Evolutionary conservation across 2,888 invertebrate genomes (phyloP), one percentile per base, ranked within the genome.

Genomic region (Drosophila hamatofila): DNA sequence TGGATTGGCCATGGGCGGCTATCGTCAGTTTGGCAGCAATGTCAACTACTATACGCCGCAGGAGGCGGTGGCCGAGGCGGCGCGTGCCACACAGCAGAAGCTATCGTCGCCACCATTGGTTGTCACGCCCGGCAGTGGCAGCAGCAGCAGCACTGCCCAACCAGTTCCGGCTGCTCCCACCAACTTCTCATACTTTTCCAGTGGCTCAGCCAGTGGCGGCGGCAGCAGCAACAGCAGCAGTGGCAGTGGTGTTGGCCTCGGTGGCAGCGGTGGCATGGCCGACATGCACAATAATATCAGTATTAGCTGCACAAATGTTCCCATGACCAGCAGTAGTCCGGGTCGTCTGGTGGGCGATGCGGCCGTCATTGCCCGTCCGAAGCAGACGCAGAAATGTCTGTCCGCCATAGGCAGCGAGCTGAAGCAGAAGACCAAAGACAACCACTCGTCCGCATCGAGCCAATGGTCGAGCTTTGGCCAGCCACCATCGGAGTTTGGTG

Each of bases 321-420:
- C 89, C 48, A 65, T 80, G 12, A 67, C 37, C 23, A 52, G 58
- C 23, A 23, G 58, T 49, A 73, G 75, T 64, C 83, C 80, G 2
- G 85, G 90, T 7, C 77, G 92, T 8, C 75, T 91, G 51, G 78
- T 78, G 14, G 92, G 91, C 21, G 92, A 91, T 60, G 91, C 92
- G 4, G 91, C 92, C 12, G 80, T 91, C 54, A 92, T 91, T 61
- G 90, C 90, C 46, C 90, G 92, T 23, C 92, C 92, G 7, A 78
- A 85, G 44, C 82, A 86, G 27, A 60, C 81, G 0, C 85, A 83
- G 11, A 91, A 92, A 72, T 92, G 91, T 59, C 83, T 92, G 42
- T 92, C 92, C 3, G 93, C 93, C 23, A 93, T 93, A 72, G 93
- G 93, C 14, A 93, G 93, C 81, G 93, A 93, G 84, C 78, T 92